phyloP scores from a whole-genome alignment of 1,140 invertebrate genomes.

The Drosophila carrolli region DNA sequence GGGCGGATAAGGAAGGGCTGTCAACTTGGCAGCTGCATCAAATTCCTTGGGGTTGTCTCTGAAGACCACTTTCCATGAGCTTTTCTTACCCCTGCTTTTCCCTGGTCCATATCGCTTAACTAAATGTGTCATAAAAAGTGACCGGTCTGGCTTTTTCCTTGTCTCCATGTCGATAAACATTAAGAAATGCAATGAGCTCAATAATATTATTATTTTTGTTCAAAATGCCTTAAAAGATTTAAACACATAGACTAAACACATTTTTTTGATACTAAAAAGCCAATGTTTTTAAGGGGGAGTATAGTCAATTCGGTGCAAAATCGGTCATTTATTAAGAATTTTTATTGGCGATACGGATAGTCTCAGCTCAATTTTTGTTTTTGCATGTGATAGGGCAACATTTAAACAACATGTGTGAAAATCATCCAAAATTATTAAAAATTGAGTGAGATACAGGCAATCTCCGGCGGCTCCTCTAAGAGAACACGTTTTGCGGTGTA shows the following conservation, averaged over 20 bases:
- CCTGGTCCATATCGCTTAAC: constrained; percentile 58
- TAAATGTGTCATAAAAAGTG: constrained; percentile 70
- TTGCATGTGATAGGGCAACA: too few species aligned
- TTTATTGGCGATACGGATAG: too few species aligned
- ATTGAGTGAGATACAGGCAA: too few species aligned
- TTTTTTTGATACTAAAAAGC: neutral
- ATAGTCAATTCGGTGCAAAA: too few species aligned
- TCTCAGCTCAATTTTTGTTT: too few species aligned
- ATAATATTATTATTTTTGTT: neutral
- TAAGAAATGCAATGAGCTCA: neutral
- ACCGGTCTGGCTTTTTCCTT: constrained; percentile 1
- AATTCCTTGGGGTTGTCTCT: constrained; percentile 48
- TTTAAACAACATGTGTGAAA: too few species aligned
- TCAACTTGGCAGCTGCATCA: constrained; percentile 34
- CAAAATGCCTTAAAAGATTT: neutral
- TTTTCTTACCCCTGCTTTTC: constrained; percentile 17
- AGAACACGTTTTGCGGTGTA: too few species aligned
- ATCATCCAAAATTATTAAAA: too few species aligned
- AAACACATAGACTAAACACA: neutral
- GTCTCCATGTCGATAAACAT: neutral
- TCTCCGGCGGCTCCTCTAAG: too few species aligned
- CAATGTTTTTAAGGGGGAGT: too few species aligned
- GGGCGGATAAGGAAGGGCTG: constrained; percentile 54
- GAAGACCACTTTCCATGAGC: constrained; percentile 4
- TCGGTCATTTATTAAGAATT: too few species aligned